A percentile compares a stretch with the other conserved stretches of the same genome.
These are phyloP conservation scores for Lophius americanus DNA, from an alignment of 2,797 vertebrate genomes.

Conservation along the genomic window DNA sequence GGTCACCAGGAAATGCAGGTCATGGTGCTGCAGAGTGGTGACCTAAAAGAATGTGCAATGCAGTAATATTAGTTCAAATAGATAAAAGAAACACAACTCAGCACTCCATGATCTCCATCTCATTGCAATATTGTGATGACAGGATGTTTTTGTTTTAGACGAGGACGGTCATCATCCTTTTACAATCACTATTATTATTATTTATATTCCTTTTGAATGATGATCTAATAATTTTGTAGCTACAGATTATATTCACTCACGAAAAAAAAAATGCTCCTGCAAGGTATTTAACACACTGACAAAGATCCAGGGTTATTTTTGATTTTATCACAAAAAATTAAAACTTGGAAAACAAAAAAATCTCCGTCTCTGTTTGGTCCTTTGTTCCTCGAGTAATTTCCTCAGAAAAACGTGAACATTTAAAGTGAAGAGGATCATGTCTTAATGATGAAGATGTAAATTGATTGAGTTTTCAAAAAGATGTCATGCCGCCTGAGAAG, in stretches of 20 bases:
- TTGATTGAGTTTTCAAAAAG: no score
- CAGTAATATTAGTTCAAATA: conserved; percentile 38
- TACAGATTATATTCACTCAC: conserved; percentile 65
- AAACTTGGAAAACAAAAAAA: conserved; percentile 54
- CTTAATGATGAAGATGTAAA: no score
- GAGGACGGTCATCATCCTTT: conserved; percentile 44
- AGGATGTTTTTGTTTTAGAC: conserved; percentile 38
- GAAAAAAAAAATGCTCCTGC: conserved; percentile 39
- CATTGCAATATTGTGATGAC: conserved; percentile 56
- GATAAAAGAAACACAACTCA: conserved; percentile 24
- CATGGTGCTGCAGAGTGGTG: conserved; percentile 48
- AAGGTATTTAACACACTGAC: conserved; percentile 59
- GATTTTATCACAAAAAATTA: conserved; percentile 75
- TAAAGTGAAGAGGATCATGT: no score
- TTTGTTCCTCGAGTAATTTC: conserved; percentile 33
- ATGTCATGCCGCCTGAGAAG: no score
- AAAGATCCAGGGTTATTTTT: conserved; percentile 71
- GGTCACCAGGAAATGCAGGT: conserved; percentile 47
- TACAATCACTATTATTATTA: conserved; percentile 53
- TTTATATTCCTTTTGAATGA: conserved; percentile 57
- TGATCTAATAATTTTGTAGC: conserved; percentile 67
- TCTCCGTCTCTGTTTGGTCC: conserved; percentile 52
- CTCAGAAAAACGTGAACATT: background rate
- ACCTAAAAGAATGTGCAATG: conserved; percentile 63
- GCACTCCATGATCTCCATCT: conserved; percentile 38